Evolutionary conservation across 2,888 invertebrate species (phyloP).

Genomic region (Galerucella calmariensis): DNA sequence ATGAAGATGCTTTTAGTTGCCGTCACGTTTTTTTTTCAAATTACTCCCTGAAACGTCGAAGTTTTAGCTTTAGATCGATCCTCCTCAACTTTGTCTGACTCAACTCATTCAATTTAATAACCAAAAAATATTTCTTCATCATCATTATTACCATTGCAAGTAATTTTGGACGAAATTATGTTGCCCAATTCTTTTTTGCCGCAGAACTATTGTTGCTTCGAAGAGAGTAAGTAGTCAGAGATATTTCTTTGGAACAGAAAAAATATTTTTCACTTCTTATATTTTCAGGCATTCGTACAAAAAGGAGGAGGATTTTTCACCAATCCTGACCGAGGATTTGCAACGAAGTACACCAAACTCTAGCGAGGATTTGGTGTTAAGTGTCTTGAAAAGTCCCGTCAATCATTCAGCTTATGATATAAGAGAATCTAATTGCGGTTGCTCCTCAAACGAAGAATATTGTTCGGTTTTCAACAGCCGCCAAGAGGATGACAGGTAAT

Average conservation of each 20-base stretch:
- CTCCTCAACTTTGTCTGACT: no score
- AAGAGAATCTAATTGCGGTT: constrained; percentile 45
- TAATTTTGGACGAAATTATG: background rate
- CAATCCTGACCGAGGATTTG: constrained; percentile 36
- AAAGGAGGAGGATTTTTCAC: constrained; percentile 39
- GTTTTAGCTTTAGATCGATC: no score
- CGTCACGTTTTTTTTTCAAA: no score
- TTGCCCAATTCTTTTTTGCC: background rate
- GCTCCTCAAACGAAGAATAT: constrained; percentile 40
- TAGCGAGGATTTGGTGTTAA: constrained; percentile 69
- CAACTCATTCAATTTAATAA: no score
- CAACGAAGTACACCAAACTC: constrained; percentile 33
- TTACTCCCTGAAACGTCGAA: no score
- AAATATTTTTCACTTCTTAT: background rate
- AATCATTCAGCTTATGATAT: constrained; percentile 60
- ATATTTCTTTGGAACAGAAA: background rate
- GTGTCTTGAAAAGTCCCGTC: constrained; percentile 71
- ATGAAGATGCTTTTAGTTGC: no score
- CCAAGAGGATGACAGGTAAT: constrained; percentile 46
- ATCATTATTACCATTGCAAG: background rate
- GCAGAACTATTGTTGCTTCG: background rate
- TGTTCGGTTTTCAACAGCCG: constrained; percentile 33
- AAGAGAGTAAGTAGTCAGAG: background rate
- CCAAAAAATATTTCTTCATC: no score
- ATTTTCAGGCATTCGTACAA: constrained; percentile 42